Base-by-base conservation (phyloP, 1,140 invertebrate species). In the Papilio helenus region DNA sequence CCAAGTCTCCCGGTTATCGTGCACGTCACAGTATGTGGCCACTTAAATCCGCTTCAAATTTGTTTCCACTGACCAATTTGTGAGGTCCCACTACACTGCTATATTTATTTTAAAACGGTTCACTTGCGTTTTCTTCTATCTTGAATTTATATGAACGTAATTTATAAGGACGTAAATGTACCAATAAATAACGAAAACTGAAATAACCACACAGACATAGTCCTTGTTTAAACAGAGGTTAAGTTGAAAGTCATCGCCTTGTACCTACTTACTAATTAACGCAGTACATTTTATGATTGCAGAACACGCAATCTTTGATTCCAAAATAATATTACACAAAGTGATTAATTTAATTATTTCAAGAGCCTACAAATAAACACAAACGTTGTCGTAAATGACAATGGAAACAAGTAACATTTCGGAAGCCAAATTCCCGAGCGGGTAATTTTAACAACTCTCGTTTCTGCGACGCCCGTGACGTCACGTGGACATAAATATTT, bases 1-100 rank as follows among this genome's bases (percentile, higher is more conserved):
- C 87, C 84, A 86, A 89, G 82, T 84, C 84, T 81, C 85, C 84
- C 80, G 83, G 80, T 86, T 88, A 88, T 83, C 80, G 83, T 83
- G 82, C 71, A 87, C 86, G 85, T 87, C 86, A 85, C 81, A 20
- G 51, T 55, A 76, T 81, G 71, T 65, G 73, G 72, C 65, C 79
- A 65, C 46, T 76, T 77, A 80, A 79, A 79, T 73, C 77, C 12
- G 26, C 58, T 26, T 20, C 44, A 61, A 55, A 23, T 83, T 23
- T 23, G 76, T 77, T 77, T 65, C 55, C 76, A 77, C 51, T 77
- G n/a, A 18, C 34, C 58, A 20, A 39, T 4, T 46, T 20, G 44
- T 20, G 42, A 46, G 12, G 10, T 44, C 42, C 46, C 42, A 61
- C 4, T 61, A 61, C 23, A 68, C 26, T 29, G 14, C 12, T 65